These are phyloP conservation scores for Callocephalon fimbriatum DNA, from an alignment of 2,113 vertebrate species.

Conservation along the genomic window DNA sequence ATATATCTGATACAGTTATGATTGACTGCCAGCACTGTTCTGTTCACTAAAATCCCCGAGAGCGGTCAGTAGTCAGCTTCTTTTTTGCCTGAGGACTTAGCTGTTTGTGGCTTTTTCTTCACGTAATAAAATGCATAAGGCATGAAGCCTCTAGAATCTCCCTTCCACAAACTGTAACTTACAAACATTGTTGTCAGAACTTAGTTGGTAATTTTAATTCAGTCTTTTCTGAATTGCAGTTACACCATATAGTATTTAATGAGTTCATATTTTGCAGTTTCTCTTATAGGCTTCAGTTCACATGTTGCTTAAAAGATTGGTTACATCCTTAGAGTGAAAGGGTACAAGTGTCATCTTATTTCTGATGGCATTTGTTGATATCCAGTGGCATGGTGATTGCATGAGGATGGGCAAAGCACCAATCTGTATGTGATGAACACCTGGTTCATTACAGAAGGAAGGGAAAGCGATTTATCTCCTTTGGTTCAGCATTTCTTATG, in stretches of 20 bases:
- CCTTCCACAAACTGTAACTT: neutral
- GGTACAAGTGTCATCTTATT: neutral
- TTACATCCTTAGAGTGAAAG: neutral
- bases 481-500: neutral
- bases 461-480: neutral
- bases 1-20: neutral
- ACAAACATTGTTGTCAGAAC: neutral
- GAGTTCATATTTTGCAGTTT: neutral
- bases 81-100: neutral
- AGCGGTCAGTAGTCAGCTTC: neutral
- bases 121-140: neutral
- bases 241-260: neutral
- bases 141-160: neutral
- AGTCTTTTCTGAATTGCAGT: neutral
- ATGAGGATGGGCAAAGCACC: neutral
- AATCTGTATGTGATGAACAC: accelerated
- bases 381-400: neutral
- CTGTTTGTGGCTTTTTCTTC: neutral
- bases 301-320: neutral
- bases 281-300: neutral
- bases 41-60: neutral
- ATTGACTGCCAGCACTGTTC: neutral
- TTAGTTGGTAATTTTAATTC: neutral
- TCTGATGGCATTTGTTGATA: neutral
- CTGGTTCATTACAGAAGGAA: neutral